These are phyloP conservation scores for Diachasmimorpha longicaudata DNA, from an alignment of 1,140 invertebrate species.

Conservation along the genomic window DNA sequence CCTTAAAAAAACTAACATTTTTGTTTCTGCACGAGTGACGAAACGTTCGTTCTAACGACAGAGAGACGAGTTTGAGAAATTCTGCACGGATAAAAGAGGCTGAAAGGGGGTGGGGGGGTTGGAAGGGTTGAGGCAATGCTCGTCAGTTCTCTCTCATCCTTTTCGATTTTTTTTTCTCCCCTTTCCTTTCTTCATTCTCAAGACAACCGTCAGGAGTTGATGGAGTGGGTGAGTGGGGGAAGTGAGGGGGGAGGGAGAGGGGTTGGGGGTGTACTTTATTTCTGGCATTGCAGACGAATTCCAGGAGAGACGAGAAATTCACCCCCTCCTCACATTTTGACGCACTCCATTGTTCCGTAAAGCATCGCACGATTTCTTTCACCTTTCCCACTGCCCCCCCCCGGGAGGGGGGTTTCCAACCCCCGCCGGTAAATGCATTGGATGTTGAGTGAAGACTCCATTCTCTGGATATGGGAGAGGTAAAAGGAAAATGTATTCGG, in stretches of 20 bases:
- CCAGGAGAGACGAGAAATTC: background rate
- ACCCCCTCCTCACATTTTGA: background rate
- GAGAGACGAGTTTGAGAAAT: background rate
- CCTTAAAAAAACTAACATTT: background rate
- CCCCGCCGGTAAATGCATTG: background rate
- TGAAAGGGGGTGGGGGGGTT: background rate
- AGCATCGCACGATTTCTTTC: background rate
- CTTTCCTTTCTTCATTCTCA: background rate
- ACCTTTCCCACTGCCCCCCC: background rate
- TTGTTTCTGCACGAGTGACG: constrained; percentile 7
- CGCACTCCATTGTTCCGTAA: constrained; percentile 4
- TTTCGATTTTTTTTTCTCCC: background rate
- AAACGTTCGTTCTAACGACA: constrained; percentile 3
- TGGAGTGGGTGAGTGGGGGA: background rate
- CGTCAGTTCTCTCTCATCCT: background rate
- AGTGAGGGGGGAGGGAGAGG: background rate
- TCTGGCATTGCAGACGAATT: constrained; percentile 3
- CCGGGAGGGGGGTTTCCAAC: background rate
- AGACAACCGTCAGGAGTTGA: constrained; percentile 1
- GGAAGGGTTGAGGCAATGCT: background rate
- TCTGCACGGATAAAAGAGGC: background rate
- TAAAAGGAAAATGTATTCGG: background rate
- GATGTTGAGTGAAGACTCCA: background rate
- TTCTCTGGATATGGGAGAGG: background rate
- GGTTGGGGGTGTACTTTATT: background rate